phyloP scores from a whole-genome alignment of 1,140 invertebrate species.

The Spodoptera frugiperda region DNA sequence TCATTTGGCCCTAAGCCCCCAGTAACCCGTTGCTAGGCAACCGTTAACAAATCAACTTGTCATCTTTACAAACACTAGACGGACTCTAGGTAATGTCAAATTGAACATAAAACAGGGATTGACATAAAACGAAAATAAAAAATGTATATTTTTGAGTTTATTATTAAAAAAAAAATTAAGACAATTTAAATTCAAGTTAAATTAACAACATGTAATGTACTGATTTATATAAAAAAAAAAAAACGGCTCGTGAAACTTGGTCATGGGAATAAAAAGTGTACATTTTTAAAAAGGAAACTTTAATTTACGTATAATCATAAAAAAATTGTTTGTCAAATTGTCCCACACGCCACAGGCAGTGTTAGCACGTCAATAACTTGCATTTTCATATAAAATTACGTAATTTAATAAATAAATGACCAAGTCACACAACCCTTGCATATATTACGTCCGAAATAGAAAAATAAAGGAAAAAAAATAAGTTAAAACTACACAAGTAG shows the following conservation, averaged over 20 bases:
- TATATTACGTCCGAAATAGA: conserved; percentile 24
- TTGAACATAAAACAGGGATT: conserved; percentile 57
- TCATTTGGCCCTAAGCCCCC: background rate
- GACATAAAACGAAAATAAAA: conserved; percentile 25
- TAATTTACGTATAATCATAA: background rate
- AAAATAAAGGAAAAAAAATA: conserved; percentile 61
- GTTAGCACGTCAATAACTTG: background rate
- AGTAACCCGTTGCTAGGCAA: background rate
- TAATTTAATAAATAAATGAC: background rate
- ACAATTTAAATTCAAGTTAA: conserved; percentile 18
- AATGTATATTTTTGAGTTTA: conserved; percentile 33
- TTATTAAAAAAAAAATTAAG: conserved; percentile 33
- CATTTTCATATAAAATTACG: background rate
- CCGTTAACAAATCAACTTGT: conserved; percentile 72
- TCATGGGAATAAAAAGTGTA: background rate
- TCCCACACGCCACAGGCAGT: too few species aligned
- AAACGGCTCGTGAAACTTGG: conserved; percentile 8
- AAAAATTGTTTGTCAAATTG: background rate
- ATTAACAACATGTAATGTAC: conserved; percentile 48
- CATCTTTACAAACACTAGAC: conserved; percentile 83
- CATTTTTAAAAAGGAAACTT: background rate
- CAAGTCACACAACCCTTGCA: conserved; percentile 50
- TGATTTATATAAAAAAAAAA: background rate
- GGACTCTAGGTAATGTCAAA: conserved; percentile 84
- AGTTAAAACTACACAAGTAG: conserved; percentile 72